Evolutionary conservation across 2,888 invertebrate species (phyloP).

Genomic region (Lycia hirtaria): DNA sequence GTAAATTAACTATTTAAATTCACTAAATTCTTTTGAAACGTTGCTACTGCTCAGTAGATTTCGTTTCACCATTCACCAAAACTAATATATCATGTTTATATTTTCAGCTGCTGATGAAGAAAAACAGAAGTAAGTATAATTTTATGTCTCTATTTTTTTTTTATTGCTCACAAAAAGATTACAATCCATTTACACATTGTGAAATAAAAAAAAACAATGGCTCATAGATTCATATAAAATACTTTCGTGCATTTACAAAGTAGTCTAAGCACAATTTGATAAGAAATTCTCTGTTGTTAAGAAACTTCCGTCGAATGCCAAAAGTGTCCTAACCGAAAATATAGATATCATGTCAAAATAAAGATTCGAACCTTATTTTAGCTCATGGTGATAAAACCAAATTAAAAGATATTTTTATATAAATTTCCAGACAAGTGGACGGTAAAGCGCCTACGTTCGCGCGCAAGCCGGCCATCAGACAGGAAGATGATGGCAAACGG

Average conservation of each 20-base stretch:
- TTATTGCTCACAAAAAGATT: background rate
- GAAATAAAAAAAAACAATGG: no score
- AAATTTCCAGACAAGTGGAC: slow-evolving; percentile 94
- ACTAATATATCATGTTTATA: slow-evolving; percentile 44
- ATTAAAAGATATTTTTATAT: background rate
- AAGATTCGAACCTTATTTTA: no score
- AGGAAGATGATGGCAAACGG: slow-evolving; percentile 98
- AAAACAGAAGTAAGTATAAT: slow-evolving; percentile 94
- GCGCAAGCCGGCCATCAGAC: slow-evolving; percentile 98
- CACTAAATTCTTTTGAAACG: background rate
- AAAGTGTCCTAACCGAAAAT: no score
- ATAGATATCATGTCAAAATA: no score
- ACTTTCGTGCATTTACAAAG: no score
- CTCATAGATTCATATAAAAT: no score
- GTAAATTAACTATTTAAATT: slow-evolving; percentile 22
- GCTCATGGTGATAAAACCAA: background rate
- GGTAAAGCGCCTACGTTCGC: slow-evolving; percentile 99
- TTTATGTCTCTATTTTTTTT: background rate
- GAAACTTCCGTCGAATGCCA: no score
- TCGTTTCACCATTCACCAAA: background rate
- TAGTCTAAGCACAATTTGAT: no score
- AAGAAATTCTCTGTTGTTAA: no score
- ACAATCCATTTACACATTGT: no score
- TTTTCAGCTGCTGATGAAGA: slow-evolving; percentile 98
- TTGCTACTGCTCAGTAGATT: background rate